Evolutionary conservation across 2,797 vertebrate genomes (phyloP), one percentile per base, ranked within the genome.

Genomic region (Mareca penelope): DNA sequence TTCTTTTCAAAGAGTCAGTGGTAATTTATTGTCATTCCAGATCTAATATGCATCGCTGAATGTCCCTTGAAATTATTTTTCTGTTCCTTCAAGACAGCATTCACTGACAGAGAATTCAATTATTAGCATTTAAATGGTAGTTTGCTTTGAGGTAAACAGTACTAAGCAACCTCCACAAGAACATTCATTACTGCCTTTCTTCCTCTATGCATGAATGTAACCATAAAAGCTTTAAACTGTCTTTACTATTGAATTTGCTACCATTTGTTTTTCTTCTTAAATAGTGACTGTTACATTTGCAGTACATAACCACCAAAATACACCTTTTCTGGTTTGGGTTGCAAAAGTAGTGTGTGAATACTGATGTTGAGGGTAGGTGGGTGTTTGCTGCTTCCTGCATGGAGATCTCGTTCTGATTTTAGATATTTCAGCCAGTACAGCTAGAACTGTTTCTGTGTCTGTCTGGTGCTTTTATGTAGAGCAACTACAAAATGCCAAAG

Each of bases 81-180:
- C 39, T 89, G n/a, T 84, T 88, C 69, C 63, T 92, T 88, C 81
- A 89, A 86, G 76, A 33, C 46, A 85, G 53, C 79, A 59, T 93
- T 92, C 80, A 17, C 50, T 69, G 71, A 29, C 29, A 90, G 73
- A 92, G 52, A 75, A 69, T 65, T 87, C 33, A 68, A 83, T 78
- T 91, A 52, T 92, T 96, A 94, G 55, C 90, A 95, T 95, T 93
- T 95, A 94, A 97, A 96, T 90, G 21, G 70, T 77, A 56, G 19
- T 77, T 85, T 80, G 50, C 68, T 96, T 89, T 83, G 80, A 89
- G 78, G 44, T 56, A 93, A 95, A 78, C 16, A 52, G 64, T 33
- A 94, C 91, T 95, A 95, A 89, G 29, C n/a, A 93, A 93, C 23
- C 53, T 84, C 46, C 52, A 50, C n/a, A 89, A 84, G 59, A 91